Percentiles rank a stretch among this genome's conserved stretches.
phyloP scores from a whole-genome alignment of 1,140 invertebrate species.

The Zaprionus ornatus region DNA sequence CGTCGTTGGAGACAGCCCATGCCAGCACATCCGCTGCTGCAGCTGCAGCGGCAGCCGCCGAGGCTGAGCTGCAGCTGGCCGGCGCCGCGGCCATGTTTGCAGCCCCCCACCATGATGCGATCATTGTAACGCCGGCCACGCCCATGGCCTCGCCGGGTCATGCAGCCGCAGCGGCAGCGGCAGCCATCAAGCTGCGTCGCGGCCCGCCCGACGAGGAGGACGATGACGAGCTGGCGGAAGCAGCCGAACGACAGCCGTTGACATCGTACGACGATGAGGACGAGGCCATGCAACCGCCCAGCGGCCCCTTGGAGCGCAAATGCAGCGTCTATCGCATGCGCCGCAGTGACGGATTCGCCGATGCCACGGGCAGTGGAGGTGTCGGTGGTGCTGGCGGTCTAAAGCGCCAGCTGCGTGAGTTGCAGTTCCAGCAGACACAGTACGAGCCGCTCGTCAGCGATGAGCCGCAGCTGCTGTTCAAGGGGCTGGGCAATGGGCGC shows the following conservation, averaged over 20 bases:
- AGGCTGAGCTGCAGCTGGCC: conserved; percentile 51
- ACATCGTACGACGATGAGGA: conserved; percentile 68
- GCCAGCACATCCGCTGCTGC: conserved; percentile 63
- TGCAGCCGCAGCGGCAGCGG: conserved; percentile 53
- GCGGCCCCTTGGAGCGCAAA: conserved; percentile 76
- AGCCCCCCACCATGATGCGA: conserved; percentile 75
- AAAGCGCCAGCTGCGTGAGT: conserved; percentile 73
- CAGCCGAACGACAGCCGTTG: conserved; percentile 62
- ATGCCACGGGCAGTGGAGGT: conserved; percentile 18
- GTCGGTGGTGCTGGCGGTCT: conserved; percentile 41
- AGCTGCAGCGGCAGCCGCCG: conserved; percentile 49
- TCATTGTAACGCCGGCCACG: conserved; percentile 83
- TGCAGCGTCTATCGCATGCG: conserved; percentile 83
- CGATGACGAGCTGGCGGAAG: conserved; percentile 56
- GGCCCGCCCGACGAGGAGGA: conserved; percentile 35
- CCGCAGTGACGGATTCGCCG: conserved; percentile 71
- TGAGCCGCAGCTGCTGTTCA: conserved; percentile 75
- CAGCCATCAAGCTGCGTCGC: conserved; percentile 52
- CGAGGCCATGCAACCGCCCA: conserved; percentile 64
- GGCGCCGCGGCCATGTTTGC: conserved; percentile 61
- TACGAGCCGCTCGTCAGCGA: conserved; percentile 77
- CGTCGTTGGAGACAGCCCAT: conserved; percentile 56
- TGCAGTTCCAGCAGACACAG: conserved; percentile 78
- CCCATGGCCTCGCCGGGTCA: conserved; percentile 83
- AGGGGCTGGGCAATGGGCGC: conserved; percentile 70